A percentile compares a stretch with the other conserved stretches of the same genome.
phyloP scores from a whole-genome alignment of 2,797 vertebrate species.

The Pseudopleuronectes americanus region DNA sequence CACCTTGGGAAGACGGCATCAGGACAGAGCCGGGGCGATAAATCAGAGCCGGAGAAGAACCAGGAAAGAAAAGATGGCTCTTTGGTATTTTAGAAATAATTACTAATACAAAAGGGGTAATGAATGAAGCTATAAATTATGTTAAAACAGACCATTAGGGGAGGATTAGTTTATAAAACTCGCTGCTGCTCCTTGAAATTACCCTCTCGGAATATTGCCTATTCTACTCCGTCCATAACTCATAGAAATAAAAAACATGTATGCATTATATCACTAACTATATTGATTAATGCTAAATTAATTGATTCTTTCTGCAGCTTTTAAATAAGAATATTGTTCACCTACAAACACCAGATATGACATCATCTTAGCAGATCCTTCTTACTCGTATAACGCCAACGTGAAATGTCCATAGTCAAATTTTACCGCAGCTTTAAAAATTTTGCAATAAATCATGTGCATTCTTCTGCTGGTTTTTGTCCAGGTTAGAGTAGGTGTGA shows the following conservation, averaged over 20 bases:
- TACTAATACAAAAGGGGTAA: conserved; percentile 99
- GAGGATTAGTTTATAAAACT: conserved; percentile 99
- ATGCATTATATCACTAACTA: conserved; percentile 84
- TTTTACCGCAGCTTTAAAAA: conserved; percentile 47
- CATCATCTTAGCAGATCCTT: conserved; percentile 42
- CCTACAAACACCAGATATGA: conserved; percentile 38
- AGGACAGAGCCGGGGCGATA: conserved; percentile 89
- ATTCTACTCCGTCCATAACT: conserved; percentile 88
- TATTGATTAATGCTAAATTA: conserved; percentile 90
- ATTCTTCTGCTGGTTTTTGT: conserved; percentile 35
- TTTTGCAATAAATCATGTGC: conserved; percentile 25
- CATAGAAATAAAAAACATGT: conserved; percentile 83
- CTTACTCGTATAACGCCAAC: conserved; percentile 30
- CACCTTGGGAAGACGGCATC: conserved; percentile 97
- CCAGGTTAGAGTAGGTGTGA: conserved; percentile 32
- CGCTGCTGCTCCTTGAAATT: conserved; percentile 91
- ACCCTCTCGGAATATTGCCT: conserved; percentile 87
- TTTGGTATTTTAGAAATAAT: conserved; percentile 99
- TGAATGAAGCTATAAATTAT: conserved; percentile 98
- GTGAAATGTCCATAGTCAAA: conserved; percentile 38
- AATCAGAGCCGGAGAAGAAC: conserved; percentile 92
- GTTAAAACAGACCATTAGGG: conserved; percentile 95
- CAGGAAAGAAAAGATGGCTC: conserved; percentile 95
- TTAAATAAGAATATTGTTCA: conserved; percentile 55
- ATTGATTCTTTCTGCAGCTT: conserved; percentile 85